phyloP scores from a whole-genome alignment of 2,888 invertebrate species.

The Polietes domitor region DNA sequence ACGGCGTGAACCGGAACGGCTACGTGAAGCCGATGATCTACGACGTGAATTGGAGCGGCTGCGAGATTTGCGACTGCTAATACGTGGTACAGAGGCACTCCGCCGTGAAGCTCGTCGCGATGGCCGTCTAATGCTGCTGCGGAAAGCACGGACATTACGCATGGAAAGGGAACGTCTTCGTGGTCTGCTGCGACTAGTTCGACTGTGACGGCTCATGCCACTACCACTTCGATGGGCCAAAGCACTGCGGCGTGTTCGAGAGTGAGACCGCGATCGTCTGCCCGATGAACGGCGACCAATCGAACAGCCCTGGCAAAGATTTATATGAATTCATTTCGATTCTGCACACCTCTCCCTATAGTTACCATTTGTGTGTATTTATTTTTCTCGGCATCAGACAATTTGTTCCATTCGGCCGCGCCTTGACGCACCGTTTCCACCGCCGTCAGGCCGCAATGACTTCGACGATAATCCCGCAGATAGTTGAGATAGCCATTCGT shows the following conservation, averaged over 20 bases:
- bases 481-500: conserved; percentile 67
- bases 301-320: not conserved
- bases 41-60: too few relatives aligned
- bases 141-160: too few relatives aligned
- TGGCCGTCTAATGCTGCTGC: too few relatives aligned
- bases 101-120: too few relatives aligned
- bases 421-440: conserved; percentile 58
- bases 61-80: too few relatives aligned
- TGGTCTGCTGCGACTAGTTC: too few relatives aligned
- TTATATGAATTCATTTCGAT: not conserved
- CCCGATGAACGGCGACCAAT: not conserved
- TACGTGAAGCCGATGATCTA: too few relatives aligned
- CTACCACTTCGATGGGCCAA: too few relatives aligned
- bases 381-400: conserved; percentile 49
- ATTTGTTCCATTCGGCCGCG: conserved; percentile 58
- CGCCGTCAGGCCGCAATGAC: conserved; percentile 59
- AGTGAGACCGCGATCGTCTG: not conserved
- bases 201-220: too few relatives aligned
- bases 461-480: conserved; percentile 57
- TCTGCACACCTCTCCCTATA: too few relatives aligned
- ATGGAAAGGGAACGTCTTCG: too few relatives aligned
- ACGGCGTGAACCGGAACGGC: too few relatives aligned
- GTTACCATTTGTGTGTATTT: conserved; percentile 26
- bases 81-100: not conserved
- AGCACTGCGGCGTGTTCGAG: not conserved